A percentile compares a stretch with the other conserved stretches of the same genome.
Evolutionary conservation across 2,888 invertebrate genomes (phyloP).

Genomic region (Tipula helvola): DNA sequence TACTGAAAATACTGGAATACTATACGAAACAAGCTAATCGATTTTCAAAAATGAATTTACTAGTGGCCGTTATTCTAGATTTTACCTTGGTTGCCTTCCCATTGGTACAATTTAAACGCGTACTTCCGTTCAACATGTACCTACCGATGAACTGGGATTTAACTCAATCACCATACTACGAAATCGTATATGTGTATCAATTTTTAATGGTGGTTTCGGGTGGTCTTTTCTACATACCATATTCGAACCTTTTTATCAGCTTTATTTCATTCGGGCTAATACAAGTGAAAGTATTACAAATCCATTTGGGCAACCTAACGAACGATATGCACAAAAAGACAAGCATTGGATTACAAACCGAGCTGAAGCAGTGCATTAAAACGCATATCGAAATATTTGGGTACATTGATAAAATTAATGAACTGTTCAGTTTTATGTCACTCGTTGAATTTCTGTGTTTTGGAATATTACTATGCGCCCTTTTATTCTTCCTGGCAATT

Average conservation of each 20-base stretch:
- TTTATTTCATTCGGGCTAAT: background rate
- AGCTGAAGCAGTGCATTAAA: background rate
- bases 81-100: background rate
- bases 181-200: background rate
- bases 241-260: background rate
- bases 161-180: background rate
- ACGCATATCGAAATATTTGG: background rate
- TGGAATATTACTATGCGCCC: background rate
- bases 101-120: background rate
- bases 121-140: background rate
- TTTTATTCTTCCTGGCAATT: background rate
- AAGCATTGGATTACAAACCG: background rate
- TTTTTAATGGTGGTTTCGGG: background rate
- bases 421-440: background rate
- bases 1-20: background rate
- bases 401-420: background rate
- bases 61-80: background rate
- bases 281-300: background rate
- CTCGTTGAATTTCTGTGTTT: background rate
- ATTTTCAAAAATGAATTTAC: background rate
- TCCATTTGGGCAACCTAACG: background rate
- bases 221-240: background rate
- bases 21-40: background rate
- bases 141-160: background rate
- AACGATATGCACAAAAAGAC: background rate